phyloP scores from a whole-genome alignment of 2,113 vertebrate species.

The Aplodontia rufa region DNA sequence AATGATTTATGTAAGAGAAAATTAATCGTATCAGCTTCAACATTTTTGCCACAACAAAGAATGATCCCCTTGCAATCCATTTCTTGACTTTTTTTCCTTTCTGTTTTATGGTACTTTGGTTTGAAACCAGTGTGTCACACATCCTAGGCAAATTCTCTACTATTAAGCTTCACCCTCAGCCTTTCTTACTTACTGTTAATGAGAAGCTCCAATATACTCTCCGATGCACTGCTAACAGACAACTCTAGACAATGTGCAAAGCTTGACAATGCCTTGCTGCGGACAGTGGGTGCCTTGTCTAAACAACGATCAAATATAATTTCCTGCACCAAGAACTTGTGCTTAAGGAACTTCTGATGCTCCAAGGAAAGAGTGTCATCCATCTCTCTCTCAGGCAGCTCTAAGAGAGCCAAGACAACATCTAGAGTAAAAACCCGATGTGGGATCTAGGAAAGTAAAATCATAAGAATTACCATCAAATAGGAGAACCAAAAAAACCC shows the following conservation, averaged over 20 bases:
- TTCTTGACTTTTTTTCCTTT: not conserved
- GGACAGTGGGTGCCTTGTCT: slow-evolving; percentile 89
- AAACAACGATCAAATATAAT: slow-evolving; percentile 91
- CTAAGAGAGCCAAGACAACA: slow-evolving; percentile 90
- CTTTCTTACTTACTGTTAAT: slow-evolving; percentile 85
- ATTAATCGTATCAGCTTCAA: not conserved
- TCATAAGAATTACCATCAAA: not conserved
- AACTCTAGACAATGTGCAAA: slow-evolving; percentile 92
- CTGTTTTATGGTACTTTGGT: no score
- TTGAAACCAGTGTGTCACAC: not conserved
- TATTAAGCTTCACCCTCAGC: not conserved
- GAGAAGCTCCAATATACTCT: slow-evolving; percentile 87
- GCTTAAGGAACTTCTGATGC: slow-evolving; percentile 85
- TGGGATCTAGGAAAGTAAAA: slow-evolving; percentile 83
- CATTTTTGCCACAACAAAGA: not conserved
- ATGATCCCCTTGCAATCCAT: not conserved
- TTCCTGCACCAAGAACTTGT: slow-evolving; percentile 91
- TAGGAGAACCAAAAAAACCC: not conserved
- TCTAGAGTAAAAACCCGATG: slow-evolving; percentile 94
- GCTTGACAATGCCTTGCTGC: slow-evolving; percentile 91
- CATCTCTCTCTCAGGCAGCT: slow-evolving; percentile 85
- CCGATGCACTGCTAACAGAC: slow-evolving; percentile 75
- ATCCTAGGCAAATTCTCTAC: no score
- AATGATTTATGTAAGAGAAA: not conserved
- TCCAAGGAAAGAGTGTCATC: slow-evolving; percentile 82